These are phyloP conservation scores for Phataginus tetradactyla DNA, from an alignment of 2,797 vertebrate species.

Conservation along the genomic window DNA sequence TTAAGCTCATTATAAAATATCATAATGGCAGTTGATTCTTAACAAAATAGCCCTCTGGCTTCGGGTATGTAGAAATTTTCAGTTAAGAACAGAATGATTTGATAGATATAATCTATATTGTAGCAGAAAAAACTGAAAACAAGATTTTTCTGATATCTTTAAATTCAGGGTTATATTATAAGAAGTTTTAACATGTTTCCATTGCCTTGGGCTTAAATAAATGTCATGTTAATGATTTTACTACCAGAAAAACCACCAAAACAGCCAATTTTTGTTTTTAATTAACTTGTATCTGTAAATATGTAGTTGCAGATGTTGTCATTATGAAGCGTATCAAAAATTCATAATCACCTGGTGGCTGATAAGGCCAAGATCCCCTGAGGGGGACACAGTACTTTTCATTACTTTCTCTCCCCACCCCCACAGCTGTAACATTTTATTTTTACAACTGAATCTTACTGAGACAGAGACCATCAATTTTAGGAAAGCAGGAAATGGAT, in stretches of 20 bases:
- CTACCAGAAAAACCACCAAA: constrained; percentile 49
- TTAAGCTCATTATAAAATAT: constrained; percentile 58
- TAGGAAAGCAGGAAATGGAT: not conserved
- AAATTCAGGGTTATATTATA: constrained; percentile 1
- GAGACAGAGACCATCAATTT: constrained; percentile 18
- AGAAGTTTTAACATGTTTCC: constrained; percentile 40
- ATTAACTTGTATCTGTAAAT: constrained; percentile 56
- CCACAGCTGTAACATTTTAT: not conserved
- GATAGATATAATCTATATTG: not conserved
- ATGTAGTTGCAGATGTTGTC: constrained; percentile 25
- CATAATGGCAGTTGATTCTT: constrained; percentile 59
- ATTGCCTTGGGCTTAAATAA: constrained; percentile 43
- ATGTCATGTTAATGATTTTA: constrained; percentile 13
- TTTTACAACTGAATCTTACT: constrained; percentile 16
- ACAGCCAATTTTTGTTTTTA: constrained; percentile 46
- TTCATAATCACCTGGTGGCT: constrained; percentile 58
- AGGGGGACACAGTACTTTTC: not conserved
- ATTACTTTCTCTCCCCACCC: not conserved
- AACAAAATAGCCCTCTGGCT: constrained; percentile 54
- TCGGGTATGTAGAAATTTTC: constrained; percentile 47
- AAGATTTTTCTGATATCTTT: constrained; percentile 45
- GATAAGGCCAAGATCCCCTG: constrained; percentile 4
- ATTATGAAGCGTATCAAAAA: constrained; percentile 62
- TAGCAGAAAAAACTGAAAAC: constrained; percentile 59
- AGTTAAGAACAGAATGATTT: constrained; percentile 51